Conservation (phyloP, 2,113 vertebrate species). For the pig (Sus scrofa) region T2T-Sscrofa CM000818.6:33374001-33374500, state of each 20-base stretch:
- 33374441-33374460: neutral
- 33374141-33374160: too few relatives aligned
- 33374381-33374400: constrained; percentile 30
- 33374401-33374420: neutral
- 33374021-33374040: too few relatives aligned
- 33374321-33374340: neutral
- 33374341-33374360: neutral
- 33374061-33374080: too few relatives aligned
- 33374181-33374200: neutral
- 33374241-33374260: constrained; percentile 28
- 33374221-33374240: neutral
- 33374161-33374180: too few relatives aligned
- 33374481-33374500: neutral
- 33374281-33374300: neutral
- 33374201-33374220: neutral
- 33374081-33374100: too few relatives aligned
- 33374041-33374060: too few relatives aligned
- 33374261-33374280: neutral
- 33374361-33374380: neutral
- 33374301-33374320: neutral
- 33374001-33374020: too few relatives aligned
- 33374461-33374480: constrained; percentile 18
- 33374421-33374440: constrained; percentile 36
- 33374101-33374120: too few relatives aligned
- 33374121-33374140: too few relatives aligned